Percentiles rank a stretch among this genome's conserved stretches.
Evolutionary conservation across 2,113 vertebrate species (phyloP).

Genomic region (Mellivora capensis): DNA sequence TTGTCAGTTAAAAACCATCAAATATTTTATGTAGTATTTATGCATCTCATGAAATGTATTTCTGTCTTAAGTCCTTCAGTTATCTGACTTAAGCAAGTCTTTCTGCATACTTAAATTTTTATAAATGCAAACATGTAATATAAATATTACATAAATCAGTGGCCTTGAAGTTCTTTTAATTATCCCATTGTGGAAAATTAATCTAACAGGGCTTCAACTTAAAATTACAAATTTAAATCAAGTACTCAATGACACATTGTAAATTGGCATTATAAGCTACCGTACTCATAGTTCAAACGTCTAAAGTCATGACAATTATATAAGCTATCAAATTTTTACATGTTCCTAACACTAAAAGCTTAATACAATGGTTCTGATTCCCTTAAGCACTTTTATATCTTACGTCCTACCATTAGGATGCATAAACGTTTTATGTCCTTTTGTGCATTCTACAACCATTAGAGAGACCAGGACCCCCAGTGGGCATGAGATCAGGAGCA

Average conservation of each 20-base stretch:
- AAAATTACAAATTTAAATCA: neutral
- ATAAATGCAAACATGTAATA: neutral
- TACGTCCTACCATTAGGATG: neutral
- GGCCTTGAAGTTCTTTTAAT: neutral
- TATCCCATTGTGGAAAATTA: neutral
- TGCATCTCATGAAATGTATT: neutral
- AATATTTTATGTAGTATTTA: neutral
- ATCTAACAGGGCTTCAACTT: neutral
- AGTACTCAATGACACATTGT: neutral
- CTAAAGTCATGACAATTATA: neutral
- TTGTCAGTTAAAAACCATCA: neutral
- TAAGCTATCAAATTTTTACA: neutral
- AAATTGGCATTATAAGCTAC: neutral
- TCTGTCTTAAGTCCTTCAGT: neutral
- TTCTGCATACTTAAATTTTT: neutral
- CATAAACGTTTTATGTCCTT: neutral
- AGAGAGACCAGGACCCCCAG: accelerated
- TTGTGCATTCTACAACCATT: neutral
- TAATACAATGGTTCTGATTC: neutral
- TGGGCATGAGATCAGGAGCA: neutral
- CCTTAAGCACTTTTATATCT: neutral
- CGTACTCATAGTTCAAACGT: neutral
- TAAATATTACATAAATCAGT: neutral
- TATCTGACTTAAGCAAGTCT: neutral
- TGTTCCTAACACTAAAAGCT: neutral